Evolutionary conservation across 23 tunicate genomes (phyloP).

Genomic region (Halocynthia aurantium): DNA sequence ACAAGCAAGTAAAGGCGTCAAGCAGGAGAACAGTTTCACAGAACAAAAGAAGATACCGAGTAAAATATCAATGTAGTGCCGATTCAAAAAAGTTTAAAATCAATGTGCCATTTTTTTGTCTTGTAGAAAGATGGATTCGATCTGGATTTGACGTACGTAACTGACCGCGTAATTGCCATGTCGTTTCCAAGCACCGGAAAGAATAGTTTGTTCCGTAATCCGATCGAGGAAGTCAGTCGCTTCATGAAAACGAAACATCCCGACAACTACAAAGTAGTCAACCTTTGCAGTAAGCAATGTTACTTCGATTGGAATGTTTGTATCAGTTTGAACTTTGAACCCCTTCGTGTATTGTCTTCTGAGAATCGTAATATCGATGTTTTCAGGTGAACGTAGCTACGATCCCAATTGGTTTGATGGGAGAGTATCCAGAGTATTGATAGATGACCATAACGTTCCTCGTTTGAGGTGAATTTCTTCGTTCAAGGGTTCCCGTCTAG

Average conservation of each 20-base stretch:
- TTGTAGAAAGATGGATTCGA: constrained; percentile 97
- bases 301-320: neutral
- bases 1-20: constrained; percentile 66
- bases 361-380: neutral
- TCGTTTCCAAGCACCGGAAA: constrained; percentile 89
- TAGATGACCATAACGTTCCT: constrained; percentile 99
- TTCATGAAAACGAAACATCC: constrained; percentile 96
- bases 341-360: neutral
- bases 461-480: constrained; percentile 37
- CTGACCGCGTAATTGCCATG: constrained; percentile 96
- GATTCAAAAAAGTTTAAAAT: neutral
- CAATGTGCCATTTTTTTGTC: neutral
- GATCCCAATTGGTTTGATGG: constrained; percentile 66
- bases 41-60: constrained; percentile 83
- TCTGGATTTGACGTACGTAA: constrained; percentile 96
- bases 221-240: constrained; percentile 88
- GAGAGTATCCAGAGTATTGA: constrained; percentile 56
- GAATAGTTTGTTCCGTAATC: constrained; percentile 86
- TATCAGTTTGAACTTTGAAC: neutral
- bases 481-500: neutral
- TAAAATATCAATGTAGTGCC: neutral
- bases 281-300: constrained; percentile 86
- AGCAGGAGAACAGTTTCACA: constrained; percentile 66
- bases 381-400: constrained; percentile 85
- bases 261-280: constrained; percentile 83